Conservation (phyloP, 2,888 invertebrate genomes). For the Agrotis puta region DNA sequence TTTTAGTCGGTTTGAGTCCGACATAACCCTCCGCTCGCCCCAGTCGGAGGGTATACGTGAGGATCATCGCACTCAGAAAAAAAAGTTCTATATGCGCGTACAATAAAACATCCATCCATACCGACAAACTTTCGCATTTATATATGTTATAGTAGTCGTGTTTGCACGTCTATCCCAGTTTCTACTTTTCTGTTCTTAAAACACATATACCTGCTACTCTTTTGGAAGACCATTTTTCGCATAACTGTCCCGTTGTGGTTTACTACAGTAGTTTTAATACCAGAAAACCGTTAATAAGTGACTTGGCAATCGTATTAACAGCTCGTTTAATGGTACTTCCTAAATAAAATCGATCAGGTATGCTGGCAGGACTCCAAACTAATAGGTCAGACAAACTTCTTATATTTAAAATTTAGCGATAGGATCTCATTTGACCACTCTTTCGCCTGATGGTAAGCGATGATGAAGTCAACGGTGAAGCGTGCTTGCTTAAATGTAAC, state of each 20-base stretch:
- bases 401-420: constrained; percentile 10
- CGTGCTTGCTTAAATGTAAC: too few species aligned
- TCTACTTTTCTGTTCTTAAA: not conserved
- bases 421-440: too few species aligned
- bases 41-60: too few species aligned
- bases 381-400: constrained; percentile 77
- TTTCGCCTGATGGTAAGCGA: too few species aligned
- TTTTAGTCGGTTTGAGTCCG: too few species aligned
- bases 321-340: constrained; percentile 59
- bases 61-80: too few species aligned
- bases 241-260: not conserved
- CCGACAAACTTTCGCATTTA: too few species aligned
- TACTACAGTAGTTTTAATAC: constrained; percentile 2
- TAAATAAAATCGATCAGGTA: constrained; percentile 72
- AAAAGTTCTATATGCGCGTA: too few species aligned
- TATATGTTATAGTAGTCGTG: not conserved
- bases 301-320: constrained; percentile 49
- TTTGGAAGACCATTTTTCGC: not conserved
- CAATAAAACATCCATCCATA: too few species aligned
- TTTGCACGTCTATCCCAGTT: not conserved
- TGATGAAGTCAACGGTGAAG: too few species aligned
- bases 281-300: constrained; percentile 35
- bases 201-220: not conserved
- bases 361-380: constrained; percentile 77
- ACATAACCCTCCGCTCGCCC: too few species aligned